These are phyloP conservation scores for Pterobdella sp. DNA, from an alignment of 2,888 invertebrate genomes.

Conservation along the genomic window DNA sequence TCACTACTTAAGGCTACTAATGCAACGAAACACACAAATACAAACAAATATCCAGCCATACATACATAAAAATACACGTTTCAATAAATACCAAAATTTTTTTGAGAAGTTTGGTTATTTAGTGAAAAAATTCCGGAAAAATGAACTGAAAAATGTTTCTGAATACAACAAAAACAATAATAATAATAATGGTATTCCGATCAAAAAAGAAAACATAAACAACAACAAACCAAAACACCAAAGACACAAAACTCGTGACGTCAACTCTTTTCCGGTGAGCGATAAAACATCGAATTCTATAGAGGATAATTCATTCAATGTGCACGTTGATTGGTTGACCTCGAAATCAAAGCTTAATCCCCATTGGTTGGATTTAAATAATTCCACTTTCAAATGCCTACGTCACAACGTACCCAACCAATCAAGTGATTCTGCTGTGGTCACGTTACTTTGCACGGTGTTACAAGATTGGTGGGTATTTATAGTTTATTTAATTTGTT, in stretches of 20 bases:
- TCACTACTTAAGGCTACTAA: too few relatives aligned
- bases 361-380: constrained; percentile 7
- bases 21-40: too few relatives aligned
- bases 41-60: too few relatives aligned
- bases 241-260: not conserved
- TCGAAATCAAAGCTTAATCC: not conserved
- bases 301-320: not conserved
- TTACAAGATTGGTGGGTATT: not conserved
- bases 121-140: too few relatives aligned
- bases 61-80: too few relatives aligned
- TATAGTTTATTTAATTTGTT: too few relatives aligned
- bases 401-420: not conserved
- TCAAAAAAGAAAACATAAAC: not conserved
- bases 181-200: not conserved
- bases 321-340: not conserved
- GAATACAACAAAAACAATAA: not conserved
- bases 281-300: not conserved
- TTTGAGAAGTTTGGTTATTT: too few relatives aligned
- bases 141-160: too few relatives aligned
- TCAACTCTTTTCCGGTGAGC: not conserved
- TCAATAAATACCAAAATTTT: too few relatives aligned
- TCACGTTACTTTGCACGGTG: not conserved
- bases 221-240: not conserved
- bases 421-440: not conserved
- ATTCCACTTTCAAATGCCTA: constrained; percentile 1